Conservation (phyloP, 2,113 vertebrate species). For the Atlantisia rogersi region DNA sequence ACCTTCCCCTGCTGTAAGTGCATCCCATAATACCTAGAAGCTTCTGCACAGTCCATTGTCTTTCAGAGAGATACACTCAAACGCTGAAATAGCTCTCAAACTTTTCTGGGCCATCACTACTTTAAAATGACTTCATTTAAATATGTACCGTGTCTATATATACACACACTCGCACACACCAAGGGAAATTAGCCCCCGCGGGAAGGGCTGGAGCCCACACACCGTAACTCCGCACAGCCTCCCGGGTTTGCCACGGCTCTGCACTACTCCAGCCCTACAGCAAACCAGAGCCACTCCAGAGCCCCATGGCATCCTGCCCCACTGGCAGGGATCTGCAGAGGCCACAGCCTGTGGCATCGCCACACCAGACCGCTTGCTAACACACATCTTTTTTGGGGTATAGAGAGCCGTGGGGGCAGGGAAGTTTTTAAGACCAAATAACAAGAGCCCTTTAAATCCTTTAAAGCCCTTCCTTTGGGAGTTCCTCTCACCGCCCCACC, state of each 20-base stretch:
- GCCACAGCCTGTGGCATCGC: not conserved
- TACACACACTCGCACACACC: not conserved
- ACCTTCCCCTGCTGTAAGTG: not conserved
- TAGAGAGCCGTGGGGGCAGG: not conserved
- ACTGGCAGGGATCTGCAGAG: not conserved
- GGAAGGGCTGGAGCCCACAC: conserved; percentile 9
- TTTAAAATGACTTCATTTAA: conserved; percentile 32
- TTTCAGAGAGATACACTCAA: not conserved
- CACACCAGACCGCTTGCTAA: not conserved
- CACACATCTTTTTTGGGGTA: not conserved
- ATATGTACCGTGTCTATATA: conserved; percentile 1
- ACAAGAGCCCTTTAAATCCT: not conserved
- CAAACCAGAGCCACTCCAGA: rapidly evolving
- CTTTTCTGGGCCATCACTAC: conserved; percentile 55
- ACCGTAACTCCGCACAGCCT: not conserved
- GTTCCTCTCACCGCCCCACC: too few species aligned
- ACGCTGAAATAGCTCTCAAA: conserved; percentile 21
- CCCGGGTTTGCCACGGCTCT: not conserved
- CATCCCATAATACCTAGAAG: not conserved
- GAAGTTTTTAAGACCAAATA: not conserved
- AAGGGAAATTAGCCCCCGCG: not conserved
- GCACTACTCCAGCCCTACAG: not conserved
- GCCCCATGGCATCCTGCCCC: not conserved
- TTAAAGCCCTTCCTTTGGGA: not conserved
- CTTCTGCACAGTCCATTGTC: conserved; percentile 7